Base-by-base conservation (phyloP, 2,113 vertebrate genomes). In the Amazona vittata region DNA sequence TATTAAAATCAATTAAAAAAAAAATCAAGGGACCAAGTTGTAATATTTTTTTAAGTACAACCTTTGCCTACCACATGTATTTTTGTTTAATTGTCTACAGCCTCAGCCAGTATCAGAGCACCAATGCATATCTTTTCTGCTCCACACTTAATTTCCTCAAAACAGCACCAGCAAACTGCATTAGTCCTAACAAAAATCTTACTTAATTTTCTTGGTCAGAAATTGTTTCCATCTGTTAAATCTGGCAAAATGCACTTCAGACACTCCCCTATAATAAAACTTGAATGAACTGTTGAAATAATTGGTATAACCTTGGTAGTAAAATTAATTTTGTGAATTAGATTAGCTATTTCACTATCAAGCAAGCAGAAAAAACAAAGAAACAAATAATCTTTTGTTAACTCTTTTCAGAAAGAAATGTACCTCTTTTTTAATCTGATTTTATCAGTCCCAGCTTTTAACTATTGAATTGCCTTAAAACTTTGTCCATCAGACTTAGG, bases 1-100 rank as follows among this genome's bases (percentile, higher is more conserved):
- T 86, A 1, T 15, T 60, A 55, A 86, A 86, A 33, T 33, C 6
- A 69, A 55, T 6, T 13, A 47, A 52, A 65, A 12, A 70, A 10
- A 2, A 7, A 28, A 16, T 11, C 8, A 12, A 41, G 22, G 2
- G 17, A 67, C 2, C 3, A 63, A 22, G 5, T 29, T 69, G 4
- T 4, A 46, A 52, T 49, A n/a, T 41, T 83, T 86, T 59, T 39
- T 25, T 3, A 76, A 59, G 1, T 35, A 8, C 33, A 79, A 35
- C 2, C 11, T 9, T 43, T 16, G 0, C 60, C 15, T 77, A 12
- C 9, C 7, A 29, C 33, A 4, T 65, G 6, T 22, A 57, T 55
- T 90, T 88, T 67, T 11, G 2, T 74, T 79, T 63, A 16, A 83
- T 57, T 64, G 5, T 8, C 44, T 80, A 49, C 2, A 50, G 8